Percentiles rank a stretch among this genome's conserved stretches.
Conservation (phyloP, 64 coral and sea anemone species). For the Montipora efflorescens region DNA sequence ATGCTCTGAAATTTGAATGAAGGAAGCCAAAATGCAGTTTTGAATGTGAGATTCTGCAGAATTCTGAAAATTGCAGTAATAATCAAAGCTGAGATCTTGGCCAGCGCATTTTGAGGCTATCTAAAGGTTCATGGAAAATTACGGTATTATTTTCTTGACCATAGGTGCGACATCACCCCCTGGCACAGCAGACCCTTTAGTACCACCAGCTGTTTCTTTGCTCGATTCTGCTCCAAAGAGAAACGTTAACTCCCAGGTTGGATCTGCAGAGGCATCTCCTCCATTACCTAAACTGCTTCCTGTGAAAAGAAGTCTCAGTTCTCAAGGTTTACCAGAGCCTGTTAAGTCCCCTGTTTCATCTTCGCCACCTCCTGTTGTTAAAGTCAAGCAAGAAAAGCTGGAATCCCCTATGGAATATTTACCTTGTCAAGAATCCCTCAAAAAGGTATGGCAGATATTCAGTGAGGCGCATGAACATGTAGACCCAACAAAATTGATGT, state of each 20-base stretch:
- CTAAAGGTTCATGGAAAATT: no score
- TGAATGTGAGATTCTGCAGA: no score
- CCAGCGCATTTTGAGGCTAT: no score
- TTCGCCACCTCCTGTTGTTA: slow-evolving; percentile 34
- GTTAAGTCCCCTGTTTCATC: slow-evolving; percentile 26
- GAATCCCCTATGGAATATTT: slow-evolving; percentile 58
- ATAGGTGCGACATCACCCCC: slow-evolving; percentile 15
- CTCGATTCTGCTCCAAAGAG: slow-evolving; percentile 60
- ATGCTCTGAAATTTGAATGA: no score
- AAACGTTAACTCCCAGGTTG: slow-evolving; percentile 63
- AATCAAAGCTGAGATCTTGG: no score
- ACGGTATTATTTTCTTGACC: neutral
- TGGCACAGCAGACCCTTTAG: slow-evolving; percentile 12
- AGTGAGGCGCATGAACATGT: neutral
- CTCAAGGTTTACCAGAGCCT: slow-evolving; percentile 51
- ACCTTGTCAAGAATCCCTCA: slow-evolving; percentile 52
- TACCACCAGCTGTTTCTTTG: slow-evolving; percentile 11
- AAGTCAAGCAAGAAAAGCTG: slow-evolving; percentile 76
- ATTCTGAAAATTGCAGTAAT: no score
- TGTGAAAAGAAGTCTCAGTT: slow-evolving; percentile 75
- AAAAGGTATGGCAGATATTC: slow-evolving; percentile 59
- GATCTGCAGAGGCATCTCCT: slow-evolving; percentile 15
- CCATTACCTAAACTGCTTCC: slow-evolving; percentile 40
- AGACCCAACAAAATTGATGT: neutral
- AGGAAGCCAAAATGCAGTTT: no score